Evolutionary conservation across 2,797 vertebrate species (phyloP).

Genomic region (Cuculus canorus): DNA sequence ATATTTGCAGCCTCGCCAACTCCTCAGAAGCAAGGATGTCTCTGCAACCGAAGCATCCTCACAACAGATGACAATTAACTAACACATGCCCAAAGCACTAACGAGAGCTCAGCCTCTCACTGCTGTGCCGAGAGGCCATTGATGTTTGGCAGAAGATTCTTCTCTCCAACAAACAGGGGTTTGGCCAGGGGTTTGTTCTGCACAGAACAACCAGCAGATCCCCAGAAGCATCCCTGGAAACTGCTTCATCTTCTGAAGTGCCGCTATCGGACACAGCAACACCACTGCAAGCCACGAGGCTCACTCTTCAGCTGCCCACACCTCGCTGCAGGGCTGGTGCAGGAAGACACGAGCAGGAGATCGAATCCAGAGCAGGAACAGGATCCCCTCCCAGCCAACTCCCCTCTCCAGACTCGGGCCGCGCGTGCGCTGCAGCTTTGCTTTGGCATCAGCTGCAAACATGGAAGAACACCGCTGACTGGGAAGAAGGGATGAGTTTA

Average conservation of each 20-base stretch:
- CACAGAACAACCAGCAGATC: fast-evolving
- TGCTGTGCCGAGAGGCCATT: not conserved
- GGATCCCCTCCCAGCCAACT: not conserved
- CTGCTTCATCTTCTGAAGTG: not conserved
- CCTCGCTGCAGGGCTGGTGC: fast-evolving
- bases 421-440: not conserved
- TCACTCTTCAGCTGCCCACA: not conserved
- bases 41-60: not conserved
- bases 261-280: not conserved
- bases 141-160: not conserved
- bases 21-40: not conserved
- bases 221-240: not conserved
- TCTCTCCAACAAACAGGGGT: not conserved
- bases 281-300: not conserved
- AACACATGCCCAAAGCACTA: not conserved
- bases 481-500: not conserved
- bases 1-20: not conserved
- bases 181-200: no score
- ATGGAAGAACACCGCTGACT: not conserved
- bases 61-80: not conserved
- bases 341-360: not conserved
- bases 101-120: not conserved
- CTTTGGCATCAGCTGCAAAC: not conserved
- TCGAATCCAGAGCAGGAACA: not conserved
- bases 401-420: not conserved